Evolutionary conservation across 1,140 invertebrate genomes (phyloP), one percentile per base, ranked within the genome.

Genomic region (Littorina saxatilis): DNA sequence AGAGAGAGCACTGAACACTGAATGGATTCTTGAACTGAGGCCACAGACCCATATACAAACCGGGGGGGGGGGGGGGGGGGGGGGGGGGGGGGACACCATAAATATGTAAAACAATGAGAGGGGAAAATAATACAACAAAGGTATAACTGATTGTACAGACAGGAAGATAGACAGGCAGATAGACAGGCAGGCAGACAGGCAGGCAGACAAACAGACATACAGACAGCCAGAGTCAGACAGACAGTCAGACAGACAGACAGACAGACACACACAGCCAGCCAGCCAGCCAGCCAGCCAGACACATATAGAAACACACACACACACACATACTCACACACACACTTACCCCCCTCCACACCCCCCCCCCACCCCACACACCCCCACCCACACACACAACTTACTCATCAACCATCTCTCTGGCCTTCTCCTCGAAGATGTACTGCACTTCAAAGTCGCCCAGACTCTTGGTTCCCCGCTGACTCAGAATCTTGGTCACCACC

Each of bases 371-470:
- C n/a, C 13, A 32, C n/a, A 72, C 7, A 90, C 29, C 29, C 5
- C 29, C 5, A 68, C 29, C 29, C 29, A 68, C 27, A 68, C 29
- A 68, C 9, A 43, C 35, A 17, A 15, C 93, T 92, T 89, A 93
- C 93, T 92, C 89, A 73, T 93, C 85, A 27, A 93, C 91, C 40
- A 93, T 90, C 77, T 91, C 81, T 27, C 92, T 88, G 43, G 92
- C 91, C 47, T 89, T 82, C 35, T 92, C 93, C 70, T 93, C 92
- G 87, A 91, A 93, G 40, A 93, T 85, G 83, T 93, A 93, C 79
- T 93, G 93, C 4, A 93, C 92, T 86, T 93, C 93, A 89, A 93
- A 93, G 81, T 93, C 92, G 15, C 93, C 93, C 27, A 94, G 84
- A 72, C 89, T 91, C 17, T 93, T 92, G 11, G 93, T 94, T 23